A percentile compares a stretch with the other conserved stretches of the same genome.
These are phyloP conservation scores for Leptopterna dolabrata DNA, from an alignment of 2,888 invertebrate species.

Conservation along the genomic window DNA sequence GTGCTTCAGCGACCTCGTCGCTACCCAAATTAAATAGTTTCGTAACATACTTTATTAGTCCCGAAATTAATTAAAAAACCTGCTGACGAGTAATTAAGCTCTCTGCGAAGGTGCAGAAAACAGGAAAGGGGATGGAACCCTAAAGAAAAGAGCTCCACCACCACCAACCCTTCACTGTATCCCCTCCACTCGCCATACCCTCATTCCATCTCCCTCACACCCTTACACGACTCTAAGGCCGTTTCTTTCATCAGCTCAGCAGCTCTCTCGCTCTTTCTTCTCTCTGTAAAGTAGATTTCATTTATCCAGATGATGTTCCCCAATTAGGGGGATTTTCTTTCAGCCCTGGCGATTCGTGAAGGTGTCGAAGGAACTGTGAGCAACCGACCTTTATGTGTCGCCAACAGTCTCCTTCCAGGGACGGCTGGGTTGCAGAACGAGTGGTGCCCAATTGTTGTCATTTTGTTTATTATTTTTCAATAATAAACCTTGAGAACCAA, in stretches of 20 bases:
- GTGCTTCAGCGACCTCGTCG: too few species aligned
- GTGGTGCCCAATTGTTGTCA: too few species aligned
- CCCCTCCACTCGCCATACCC: too few species aligned
- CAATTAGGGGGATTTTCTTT: not conserved
- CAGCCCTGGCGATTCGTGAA: not conserved
- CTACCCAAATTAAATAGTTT: not conserved
- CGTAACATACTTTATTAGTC: not conserved
- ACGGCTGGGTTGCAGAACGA: too few species aligned
- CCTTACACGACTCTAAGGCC: not conserved
- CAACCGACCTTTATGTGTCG: too few species aligned
- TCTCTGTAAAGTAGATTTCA: not conserved
- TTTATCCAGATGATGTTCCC: not conserved
- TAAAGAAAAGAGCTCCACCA: too few species aligned
- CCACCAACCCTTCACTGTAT: too few species aligned
- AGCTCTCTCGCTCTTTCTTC: not conserved
- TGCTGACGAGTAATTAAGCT: conserved; percentile 1
- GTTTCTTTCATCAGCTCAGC: not conserved
- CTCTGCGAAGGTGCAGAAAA: not conserved
- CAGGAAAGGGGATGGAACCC: not conserved
- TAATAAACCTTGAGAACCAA: too few species aligned
- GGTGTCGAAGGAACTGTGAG: not conserved
- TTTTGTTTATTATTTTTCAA: too few species aligned
- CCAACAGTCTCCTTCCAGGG: too few species aligned
- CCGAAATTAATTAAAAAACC: not conserved
- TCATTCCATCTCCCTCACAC: too few species aligned